Conservation (phyloP, 1,140 invertebrate genomes). For the Tetragonula clypearis region DNA sequence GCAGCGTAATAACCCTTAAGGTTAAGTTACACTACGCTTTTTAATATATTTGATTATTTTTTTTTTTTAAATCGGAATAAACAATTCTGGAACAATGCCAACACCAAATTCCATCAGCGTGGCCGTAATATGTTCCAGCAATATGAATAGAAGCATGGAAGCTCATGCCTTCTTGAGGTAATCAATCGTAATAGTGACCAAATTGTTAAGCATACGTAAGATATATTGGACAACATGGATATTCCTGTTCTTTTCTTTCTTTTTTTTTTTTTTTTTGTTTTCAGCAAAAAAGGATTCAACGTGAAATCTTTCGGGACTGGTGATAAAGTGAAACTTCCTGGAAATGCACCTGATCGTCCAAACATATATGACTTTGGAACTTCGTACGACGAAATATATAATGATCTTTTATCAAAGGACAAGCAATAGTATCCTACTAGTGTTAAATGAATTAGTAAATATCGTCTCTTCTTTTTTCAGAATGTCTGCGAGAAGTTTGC, state of each 20-base stretch:
- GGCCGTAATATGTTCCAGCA: conserved; percentile 98
- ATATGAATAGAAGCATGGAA: conserved; percentile 99
- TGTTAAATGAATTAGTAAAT: background rate
- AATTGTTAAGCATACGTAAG: background rate
- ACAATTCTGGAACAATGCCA: conserved; percentile 70
- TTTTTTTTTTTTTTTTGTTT: too few relatives aligned
- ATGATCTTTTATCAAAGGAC: conserved; percentile 94
- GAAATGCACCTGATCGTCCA: conserved; percentile 95
- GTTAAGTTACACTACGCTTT: conserved; percentile 39
- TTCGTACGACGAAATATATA: conserved; percentile 98
- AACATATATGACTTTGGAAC: conserved; percentile 99
- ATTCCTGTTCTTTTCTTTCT: conserved; percentile 34
- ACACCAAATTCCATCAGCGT: conserved; percentile 86
- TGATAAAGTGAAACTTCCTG: conserved; percentile 98
- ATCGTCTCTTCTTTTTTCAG: background rate
- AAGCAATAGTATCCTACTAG: conserved; percentile 92
- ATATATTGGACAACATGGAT: conserved; percentile 4
- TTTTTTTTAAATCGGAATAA: conserved; percentile 29
- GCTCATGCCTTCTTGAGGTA: conserved; percentile 96
- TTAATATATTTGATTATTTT: conserved; percentile 18
- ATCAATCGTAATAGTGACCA: conserved; percentile 8
- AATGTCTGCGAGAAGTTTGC: too few relatives aligned
- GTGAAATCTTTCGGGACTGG: conserved; percentile 99
- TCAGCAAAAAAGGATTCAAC: conserved; percentile 96
- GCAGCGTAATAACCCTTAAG: conserved; percentile 37